Base-by-base conservation (phyloP, 2,888 invertebrate genomes). In the Mythimna vitellina region DNA sequence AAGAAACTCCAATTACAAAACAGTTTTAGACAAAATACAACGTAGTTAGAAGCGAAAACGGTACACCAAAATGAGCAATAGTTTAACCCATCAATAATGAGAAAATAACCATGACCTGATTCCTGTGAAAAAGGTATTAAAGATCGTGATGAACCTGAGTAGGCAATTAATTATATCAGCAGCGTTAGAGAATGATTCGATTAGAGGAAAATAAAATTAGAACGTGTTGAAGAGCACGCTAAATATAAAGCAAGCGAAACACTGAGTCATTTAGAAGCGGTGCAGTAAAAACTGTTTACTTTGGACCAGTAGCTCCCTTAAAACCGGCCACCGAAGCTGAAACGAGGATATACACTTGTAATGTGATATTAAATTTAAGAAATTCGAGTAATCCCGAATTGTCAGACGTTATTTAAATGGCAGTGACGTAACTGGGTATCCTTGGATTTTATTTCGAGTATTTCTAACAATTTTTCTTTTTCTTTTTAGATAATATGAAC, bases 301-400 rank as follows among this genome's bases (percentile, higher is more conserved):
- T 95, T 93, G 87, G 86, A 93, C 85, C 89, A 91, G 93, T 92
- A 90, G 91, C 92, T 91, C 89, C 92, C 89, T 93, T 94, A 96
- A 93, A 91, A 96, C 93, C 96, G 96, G 89, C 96, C 96, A 94
- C 96, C 94, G 91, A 94, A 95, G 94, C 96, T 96, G 96, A 95
- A 96, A 96, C 80, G 88, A 91, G 89, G 90, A 90, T 85, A 74
- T 22, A 81, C 73, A 65, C 82, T 82, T 80, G 74, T 77, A 79
- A 83, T 70, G 53, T 65, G 64, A 76, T 76, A 80, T 60, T 70
- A 61, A 58, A n/a, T 14, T 58, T 17, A 32, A 70, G n/a, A 66
- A 67, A 56, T 58, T 58, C 58, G 25, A 53, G 17, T 32, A 51
- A 54, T 38, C 53, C 32, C 65, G 29, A 17, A 38, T 56, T 54